Conservation (phyloP, 2,113 vertebrate species). For the Phasianus colchicus region DNA sequence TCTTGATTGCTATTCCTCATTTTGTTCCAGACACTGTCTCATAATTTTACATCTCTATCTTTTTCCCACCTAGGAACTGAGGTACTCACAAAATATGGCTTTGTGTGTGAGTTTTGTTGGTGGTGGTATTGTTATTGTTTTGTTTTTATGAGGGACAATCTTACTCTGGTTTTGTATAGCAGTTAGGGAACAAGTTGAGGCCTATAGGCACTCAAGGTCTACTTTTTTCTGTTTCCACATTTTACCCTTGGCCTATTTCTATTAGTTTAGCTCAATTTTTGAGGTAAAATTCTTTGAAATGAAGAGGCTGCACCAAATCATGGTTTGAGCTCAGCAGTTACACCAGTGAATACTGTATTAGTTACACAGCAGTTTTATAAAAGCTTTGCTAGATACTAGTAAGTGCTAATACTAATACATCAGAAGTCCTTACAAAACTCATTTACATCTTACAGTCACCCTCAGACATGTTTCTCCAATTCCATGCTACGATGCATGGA, state of each 20-base stretch:
- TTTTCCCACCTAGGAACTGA: neutral
- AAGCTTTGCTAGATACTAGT: neutral
- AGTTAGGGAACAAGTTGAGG: neutral
- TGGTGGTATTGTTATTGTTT: neutral
- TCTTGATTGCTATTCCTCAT: neutral
- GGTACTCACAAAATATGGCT: neutral
- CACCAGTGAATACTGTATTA: neutral
- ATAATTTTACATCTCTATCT: neutral
- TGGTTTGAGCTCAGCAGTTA: neutral
- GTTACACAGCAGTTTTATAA: neutral
- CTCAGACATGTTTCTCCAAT: neutral
- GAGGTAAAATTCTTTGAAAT: neutral
- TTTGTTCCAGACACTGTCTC: neutral
- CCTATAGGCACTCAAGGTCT: neutral
- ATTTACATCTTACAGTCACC: neutral
- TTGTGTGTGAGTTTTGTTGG: neutral
- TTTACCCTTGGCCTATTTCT: neutral
- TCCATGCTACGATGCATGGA: neutral
- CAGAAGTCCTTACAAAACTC: neutral
- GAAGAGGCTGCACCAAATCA: neutral
- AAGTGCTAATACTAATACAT: neutral
- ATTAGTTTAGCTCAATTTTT: neutral
- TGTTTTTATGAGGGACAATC: neutral
- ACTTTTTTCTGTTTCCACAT: neutral
- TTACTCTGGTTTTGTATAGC: neutral